These are phyloP conservation scores for Drepana arcuata DNA, from an alignment of 1,140 invertebrate genomes.

Conservation along the genomic window DNA sequence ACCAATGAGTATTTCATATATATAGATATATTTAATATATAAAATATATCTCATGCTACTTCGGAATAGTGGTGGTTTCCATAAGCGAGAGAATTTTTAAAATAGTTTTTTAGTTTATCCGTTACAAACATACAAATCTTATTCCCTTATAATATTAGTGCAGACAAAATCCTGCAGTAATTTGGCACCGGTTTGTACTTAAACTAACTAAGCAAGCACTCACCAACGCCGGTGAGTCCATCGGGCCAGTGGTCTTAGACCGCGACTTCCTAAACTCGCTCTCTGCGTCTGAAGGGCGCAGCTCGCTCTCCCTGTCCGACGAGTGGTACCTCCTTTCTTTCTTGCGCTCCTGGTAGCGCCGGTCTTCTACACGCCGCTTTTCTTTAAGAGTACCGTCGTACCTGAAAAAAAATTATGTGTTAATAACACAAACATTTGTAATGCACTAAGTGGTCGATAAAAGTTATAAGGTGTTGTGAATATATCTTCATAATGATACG, in stretches of 20 bases:
- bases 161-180: too few relatives aligned
- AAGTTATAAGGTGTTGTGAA: neutral
- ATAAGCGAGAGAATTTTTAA: too few relatives aligned
- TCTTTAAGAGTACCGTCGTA: constrained; percentile 39
- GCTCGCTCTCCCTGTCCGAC: constrained; percentile 51
- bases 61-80: too few relatives aligned
- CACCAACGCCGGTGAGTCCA: constrained; percentile 59
- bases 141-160: too few relatives aligned
- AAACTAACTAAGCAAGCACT: too few relatives aligned
- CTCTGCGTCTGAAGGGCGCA: constrained; percentile 44
- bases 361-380: constrained; percentile 18
- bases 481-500: neutral
- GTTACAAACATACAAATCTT: too few relatives aligned
- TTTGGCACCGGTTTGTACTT: neutral
- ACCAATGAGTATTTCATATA: too few relatives aligned
- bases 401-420: constrained; percentile 13
- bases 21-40: too few relatives aligned
- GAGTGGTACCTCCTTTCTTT: constrained; percentile 45
- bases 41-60: too few relatives aligned
- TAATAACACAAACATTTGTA: neutral
- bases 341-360: constrained; percentile 41
- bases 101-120: too few relatives aligned
- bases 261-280: constrained; percentile 41
- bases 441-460: neutral
- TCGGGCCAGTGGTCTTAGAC: constrained; percentile 34